Evolutionary conservation across 2,797 vertebrate genomes (phyloP).

Genomic region (Muscicapa comitata): DNA sequence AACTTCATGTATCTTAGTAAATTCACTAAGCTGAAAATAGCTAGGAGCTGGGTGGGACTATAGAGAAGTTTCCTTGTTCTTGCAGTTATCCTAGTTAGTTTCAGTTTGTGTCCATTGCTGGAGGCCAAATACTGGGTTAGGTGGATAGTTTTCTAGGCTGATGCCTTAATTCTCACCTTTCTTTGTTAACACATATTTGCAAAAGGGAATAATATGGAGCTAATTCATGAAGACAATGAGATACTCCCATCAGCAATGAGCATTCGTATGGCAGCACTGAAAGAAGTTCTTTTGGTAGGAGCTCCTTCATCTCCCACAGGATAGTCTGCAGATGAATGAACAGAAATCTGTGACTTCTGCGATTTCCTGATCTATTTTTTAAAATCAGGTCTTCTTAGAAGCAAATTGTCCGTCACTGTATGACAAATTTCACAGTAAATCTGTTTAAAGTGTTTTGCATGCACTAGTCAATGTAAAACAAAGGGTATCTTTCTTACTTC

Average conservation of each 20-base stretch:
- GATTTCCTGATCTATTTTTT: neutral
- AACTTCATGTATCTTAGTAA: neutral
- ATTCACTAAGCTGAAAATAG: neutral
- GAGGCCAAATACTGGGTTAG: neutral
- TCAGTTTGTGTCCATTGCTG: neutral
- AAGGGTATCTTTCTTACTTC: neutral
- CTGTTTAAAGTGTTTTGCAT: neutral
- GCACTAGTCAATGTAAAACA: neutral
- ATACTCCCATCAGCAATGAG: neutral
- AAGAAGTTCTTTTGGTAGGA: neutral
- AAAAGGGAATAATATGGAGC: neutral
- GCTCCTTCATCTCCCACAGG: neutral
- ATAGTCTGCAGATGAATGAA: neutral
- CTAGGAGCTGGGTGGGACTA: neutral
- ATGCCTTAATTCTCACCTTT: neutral
- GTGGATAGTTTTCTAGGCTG: neutral
- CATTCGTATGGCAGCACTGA: neutral
- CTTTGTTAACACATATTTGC: neutral
- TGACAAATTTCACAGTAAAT: neutral
- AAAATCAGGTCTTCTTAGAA: neutral
- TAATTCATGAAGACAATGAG: neutral
- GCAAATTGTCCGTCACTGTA: neutral
- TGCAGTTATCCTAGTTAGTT: neutral
- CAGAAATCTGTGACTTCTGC: neutral
- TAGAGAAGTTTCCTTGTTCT: neutral